A percentile compares a stretch with the other conserved stretches of the same genome.
Evolutionary conservation across 2,888 invertebrate genomes (phyloP).

Genomic region (Patella caerulea): DNA sequence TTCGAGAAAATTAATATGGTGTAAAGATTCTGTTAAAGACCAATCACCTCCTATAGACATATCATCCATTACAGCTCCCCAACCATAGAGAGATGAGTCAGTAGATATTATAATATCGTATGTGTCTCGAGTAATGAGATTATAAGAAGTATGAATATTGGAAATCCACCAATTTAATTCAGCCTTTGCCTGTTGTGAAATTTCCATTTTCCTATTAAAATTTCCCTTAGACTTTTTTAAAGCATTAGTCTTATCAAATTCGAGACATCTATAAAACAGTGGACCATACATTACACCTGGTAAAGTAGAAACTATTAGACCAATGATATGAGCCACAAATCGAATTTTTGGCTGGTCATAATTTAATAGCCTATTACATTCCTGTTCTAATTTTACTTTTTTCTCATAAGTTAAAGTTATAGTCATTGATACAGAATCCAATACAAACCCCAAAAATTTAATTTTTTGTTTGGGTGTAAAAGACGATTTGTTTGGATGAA

Average conservation of each 20-base stretch:
- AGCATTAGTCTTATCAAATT: too few relatives aligned
- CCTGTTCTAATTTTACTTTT: background rate
- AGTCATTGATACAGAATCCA: too few relatives aligned
- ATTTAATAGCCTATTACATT: conserved; percentile 4
- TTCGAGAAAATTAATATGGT: conserved; percentile 17
- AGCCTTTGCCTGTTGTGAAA: background rate
- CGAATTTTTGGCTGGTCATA: background rate
- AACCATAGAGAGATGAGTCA: background rate
- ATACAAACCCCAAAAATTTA: background rate
- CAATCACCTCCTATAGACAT: background rate
- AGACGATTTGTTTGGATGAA: conserved; percentile 15
- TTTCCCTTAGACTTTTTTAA: too few relatives aligned
- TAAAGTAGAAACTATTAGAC: conserved; percentile 16
- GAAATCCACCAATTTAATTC: conserved; percentile 28
- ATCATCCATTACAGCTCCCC: conserved; percentile 15
- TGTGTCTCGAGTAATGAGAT: background rate
- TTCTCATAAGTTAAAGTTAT: too few relatives aligned
- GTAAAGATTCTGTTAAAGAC: background rate
- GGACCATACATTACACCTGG: background rate
- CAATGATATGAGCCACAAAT: conserved; percentile 17
- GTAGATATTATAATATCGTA: too few relatives aligned
- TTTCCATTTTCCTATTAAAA: too few relatives aligned
- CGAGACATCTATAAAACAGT: conserved; percentile 2
- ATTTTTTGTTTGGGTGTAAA: background rate
- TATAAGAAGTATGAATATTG: conserved; percentile 12